Evolutionary conservation across 2,888 invertebrate genomes (phyloP).

Genomic region (Acronicta aceris): DNA sequence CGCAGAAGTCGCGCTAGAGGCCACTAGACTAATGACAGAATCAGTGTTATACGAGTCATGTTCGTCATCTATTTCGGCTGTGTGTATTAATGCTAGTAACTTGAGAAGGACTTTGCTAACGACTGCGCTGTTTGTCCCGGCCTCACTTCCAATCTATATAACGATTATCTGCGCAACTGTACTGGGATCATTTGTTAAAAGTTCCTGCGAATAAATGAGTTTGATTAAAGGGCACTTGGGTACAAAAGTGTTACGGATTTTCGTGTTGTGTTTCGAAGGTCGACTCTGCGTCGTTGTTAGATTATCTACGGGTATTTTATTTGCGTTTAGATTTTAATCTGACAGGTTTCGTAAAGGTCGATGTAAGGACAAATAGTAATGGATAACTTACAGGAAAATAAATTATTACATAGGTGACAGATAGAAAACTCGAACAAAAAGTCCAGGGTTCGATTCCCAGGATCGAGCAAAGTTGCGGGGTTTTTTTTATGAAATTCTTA

Average conservation of each 20-base stretch:
- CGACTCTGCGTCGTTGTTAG: constrained; percentile 12
- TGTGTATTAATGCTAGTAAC: constrained; percentile 51
- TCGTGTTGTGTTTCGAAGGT: constrained; percentile 33
- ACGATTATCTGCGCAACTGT: constrained; percentile 64
- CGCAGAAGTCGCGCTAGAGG: no score
- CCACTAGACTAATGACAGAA: no score
- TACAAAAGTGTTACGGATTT: constrained; percentile 51
- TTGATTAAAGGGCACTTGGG: constrained; percentile 55
- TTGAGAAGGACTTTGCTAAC: constrained; percentile 60
- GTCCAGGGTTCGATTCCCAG: no score
- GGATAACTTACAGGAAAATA: no score
- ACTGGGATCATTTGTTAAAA: constrained; percentile 63
- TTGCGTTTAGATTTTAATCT: neutral
- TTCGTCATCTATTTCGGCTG: constrained; percentile 15
- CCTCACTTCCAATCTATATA: constrained; percentile 58
- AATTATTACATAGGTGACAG: no score
- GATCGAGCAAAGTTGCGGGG: no score
- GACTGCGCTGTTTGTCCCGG: constrained; percentile 62
- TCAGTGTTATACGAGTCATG: neutral
- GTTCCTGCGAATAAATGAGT: constrained; percentile 59
- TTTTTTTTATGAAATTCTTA: no score
- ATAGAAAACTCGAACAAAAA: no score
- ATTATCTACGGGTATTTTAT: neutral
- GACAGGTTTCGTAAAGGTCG: neutral
- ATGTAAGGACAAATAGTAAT: no score